Evolutionary conservation across 2,797 vertebrate genomes (phyloP).

Genomic region (Argya squamiceps): DNA sequence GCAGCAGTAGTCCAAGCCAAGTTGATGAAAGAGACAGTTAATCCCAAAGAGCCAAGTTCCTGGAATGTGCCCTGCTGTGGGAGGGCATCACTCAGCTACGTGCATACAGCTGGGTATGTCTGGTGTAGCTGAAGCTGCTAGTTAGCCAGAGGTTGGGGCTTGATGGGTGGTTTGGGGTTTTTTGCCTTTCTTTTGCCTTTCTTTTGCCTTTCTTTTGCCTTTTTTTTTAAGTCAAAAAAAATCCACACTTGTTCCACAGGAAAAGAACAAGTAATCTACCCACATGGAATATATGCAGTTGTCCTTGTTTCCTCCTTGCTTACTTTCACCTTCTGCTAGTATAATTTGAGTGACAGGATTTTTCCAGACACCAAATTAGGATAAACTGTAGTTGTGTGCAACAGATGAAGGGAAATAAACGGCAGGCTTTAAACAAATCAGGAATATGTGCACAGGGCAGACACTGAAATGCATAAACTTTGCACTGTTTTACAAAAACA

Average conservation of each 20-base stretch:
- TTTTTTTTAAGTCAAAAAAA: neutral
- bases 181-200: neutral
- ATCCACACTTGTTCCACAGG: neutral
- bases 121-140: neutral
- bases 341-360: neutral
- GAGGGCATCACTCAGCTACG: neutral
- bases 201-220: neutral
- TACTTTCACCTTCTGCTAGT: slow-evolving; percentile 23
- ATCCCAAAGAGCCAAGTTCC: slow-evolving; percentile 45
- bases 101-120: slow-evolving; percentile 5
- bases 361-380: neutral
- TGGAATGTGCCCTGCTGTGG: slow-evolving; percentile 21
- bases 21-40: slow-evolving; percentile 59
- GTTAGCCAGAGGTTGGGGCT: neutral
- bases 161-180: neutral
- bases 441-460: neutral
- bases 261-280: slow-evolving; percentile 32
- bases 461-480: neutral
- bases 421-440: neutral
- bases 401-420: neutral
- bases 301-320: slow-evolving; percentile 11
- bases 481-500: neutral
- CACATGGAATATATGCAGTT: neutral
- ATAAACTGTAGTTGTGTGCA: neutral
- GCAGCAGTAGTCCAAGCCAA: slow-evolving; percentile 19